phyloP scores from a whole-genome alignment of 2,888 invertebrate species.

The Acanthacorydalis orientalis region DNA sequence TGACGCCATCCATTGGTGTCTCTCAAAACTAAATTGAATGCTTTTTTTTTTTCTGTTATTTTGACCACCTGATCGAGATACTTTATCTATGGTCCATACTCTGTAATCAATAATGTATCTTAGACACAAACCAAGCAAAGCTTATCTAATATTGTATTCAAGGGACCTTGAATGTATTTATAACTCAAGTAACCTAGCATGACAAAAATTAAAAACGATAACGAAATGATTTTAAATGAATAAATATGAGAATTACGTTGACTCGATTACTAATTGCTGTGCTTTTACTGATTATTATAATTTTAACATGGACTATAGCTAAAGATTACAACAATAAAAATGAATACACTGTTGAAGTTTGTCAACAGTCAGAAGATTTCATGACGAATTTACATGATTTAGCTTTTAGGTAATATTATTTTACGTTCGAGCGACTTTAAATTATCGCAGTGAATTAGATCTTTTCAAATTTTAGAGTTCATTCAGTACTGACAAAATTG shows the following conservation, averaged over 20 bases:
- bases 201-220: not conserved
- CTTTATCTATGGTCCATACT: too few species aligned
- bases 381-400: slow-evolving; percentile 19
- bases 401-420: slow-evolving; percentile 15
- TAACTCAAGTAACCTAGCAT: not conserved
- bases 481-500: slow-evolving; percentile 25
- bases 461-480: slow-evolving; percentile 19
- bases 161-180: not conserved
- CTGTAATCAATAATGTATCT: not conserved
- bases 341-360: slow-evolving; percentile 16
- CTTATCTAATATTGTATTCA: too few species aligned
- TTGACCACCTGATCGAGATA: too few species aligned
- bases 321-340: slow-evolving; percentile 11
- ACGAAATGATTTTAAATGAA: not conserved
- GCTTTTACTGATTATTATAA: slow-evolving; percentile 10
- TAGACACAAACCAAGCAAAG: too few species aligned
- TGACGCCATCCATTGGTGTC: too few species aligned
- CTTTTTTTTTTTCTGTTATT: too few species aligned
- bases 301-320: slow-evolving; percentile 15
- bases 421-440: slow-evolving; percentile 1
- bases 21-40: too few species aligned
- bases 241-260: slow-evolving; percentile 4
- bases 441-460: slow-evolving; percentile 1
- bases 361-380: slow-evolving; percentile 19
- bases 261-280: not conserved